Evolutionary conservation across 2,113 vertebrate species (phyloP).

Genomic region (Lepidothrix coronata): DNA sequence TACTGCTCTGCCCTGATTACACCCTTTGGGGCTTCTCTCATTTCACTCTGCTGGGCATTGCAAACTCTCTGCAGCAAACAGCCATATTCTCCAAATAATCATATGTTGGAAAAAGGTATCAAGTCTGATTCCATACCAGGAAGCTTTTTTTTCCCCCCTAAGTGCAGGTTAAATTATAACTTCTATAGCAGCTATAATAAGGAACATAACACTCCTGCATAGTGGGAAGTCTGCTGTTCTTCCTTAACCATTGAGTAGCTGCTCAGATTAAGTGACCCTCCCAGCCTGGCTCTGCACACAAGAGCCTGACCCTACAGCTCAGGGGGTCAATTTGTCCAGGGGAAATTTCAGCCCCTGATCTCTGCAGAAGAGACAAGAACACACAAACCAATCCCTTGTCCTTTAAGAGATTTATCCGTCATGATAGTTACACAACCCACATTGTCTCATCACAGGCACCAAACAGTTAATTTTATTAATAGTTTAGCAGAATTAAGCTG

Average conservation of each 20-base stretch:
- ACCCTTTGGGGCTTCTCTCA: neutral
- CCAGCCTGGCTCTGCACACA: neutral
- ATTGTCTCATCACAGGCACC: neutral
- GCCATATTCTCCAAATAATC: neutral
- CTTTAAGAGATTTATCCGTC: neutral
- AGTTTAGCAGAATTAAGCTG: neutral
- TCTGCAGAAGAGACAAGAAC: neutral
- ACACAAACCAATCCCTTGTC: neutral
- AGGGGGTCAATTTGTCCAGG: no score
- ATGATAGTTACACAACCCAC: neutral
- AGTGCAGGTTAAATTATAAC: constrained; percentile 17
- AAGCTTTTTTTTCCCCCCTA: neutral
- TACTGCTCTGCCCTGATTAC: neutral
- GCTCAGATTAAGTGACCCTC: neutral
- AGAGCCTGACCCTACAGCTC: neutral
- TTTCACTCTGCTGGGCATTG: neutral
- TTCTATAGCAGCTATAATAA: neutral
- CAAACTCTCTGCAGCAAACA: neutral
- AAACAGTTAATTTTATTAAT: neutral
- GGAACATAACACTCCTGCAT: neutral
- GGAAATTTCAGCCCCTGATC: neutral
- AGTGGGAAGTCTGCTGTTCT: neutral
- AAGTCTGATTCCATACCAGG: neutral
- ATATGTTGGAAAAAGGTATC: neutral
- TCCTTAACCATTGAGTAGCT: neutral